Conservation (phyloP, 2,113 vertebrate genomes). For the Tretioscincus oriximinensis region DNA sequence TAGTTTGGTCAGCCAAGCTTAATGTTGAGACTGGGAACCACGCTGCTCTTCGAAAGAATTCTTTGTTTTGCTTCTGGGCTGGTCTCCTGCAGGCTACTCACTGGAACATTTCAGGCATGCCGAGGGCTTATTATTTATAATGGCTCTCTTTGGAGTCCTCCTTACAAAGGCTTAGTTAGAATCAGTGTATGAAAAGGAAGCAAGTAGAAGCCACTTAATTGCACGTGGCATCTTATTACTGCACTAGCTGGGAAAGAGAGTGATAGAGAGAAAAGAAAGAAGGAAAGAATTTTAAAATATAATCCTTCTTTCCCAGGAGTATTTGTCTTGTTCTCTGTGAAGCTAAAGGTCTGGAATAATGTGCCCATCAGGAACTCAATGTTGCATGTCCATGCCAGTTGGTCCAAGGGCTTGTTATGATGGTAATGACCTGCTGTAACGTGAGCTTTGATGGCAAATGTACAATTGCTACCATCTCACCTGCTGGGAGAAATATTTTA, state of each 20-base stretch:
- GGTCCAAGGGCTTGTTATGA: slow-evolving; percentile 84
- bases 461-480: slow-evolving; percentile 80
- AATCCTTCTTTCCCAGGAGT: slow-evolving; percentile 73
- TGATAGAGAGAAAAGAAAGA: background rate
- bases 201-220: slow-evolving; percentile 68
- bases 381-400: slow-evolving; percentile 85
- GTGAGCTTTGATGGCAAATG: slow-evolving; percentile 78
- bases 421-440: slow-evolving; percentile 82
- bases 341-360: slow-evolving; percentile 85
- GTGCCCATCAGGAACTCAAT: slow-evolving; percentile 82
- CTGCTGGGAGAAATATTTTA: slow-evolving; percentile 86
- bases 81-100: slow-evolving; percentile 9
- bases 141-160: background rate
- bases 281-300: slow-evolving; percentile 77
- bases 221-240: slow-evolving; percentile 67
- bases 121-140: slow-evolving; percentile 21
- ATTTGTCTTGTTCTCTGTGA: slow-evolving; percentile 77
- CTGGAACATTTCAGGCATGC: background rate
- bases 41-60: slow-evolving; percentile 16
- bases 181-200: slow-evolving; percentile 36
- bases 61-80: slow-evolving; percentile 30
- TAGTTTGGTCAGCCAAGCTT: background rate
- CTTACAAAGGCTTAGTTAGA: background rate
- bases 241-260: slow-evolving; percentile 41
- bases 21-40: background rate